A percentile compares a stretch with the other conserved stretches of the same genome.
Evolutionary conservation across 2,888 invertebrate genomes (phyloP).

Genomic region (Spatulosminthurus flaviceps): DNA sequence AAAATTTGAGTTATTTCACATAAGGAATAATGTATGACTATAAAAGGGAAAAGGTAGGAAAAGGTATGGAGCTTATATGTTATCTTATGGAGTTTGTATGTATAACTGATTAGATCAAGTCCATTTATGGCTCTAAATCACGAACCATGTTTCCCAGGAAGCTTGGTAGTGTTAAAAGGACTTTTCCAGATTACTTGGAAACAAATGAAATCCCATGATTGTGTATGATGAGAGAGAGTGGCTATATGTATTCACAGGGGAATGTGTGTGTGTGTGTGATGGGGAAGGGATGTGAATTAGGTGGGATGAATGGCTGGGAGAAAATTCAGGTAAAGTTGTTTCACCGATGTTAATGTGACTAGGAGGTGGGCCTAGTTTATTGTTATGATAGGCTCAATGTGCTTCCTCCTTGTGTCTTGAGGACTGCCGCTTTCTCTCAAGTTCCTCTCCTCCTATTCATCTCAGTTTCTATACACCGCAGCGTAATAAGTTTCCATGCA

Average conservation of each 20-base stretch:
- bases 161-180: neutral
- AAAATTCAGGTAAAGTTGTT: neutral
- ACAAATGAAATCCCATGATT: neutral
- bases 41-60: no score
- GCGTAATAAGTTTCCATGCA: neutral
- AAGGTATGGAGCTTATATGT: no score
- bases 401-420: constrained; percentile 3
- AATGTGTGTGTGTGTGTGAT: no score
- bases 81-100: neutral
- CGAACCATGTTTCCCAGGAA: neutral
- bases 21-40: no score
- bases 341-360: neutral
- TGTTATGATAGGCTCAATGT: constrained; percentile 9
- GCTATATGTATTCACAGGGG: neutral
- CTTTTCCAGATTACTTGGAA: neutral
- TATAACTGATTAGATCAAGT: neutral
- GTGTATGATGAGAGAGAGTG: neutral
- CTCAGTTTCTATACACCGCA: no score
- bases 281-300: neutral
- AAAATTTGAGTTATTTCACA: no score
- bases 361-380: neutral
- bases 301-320: neutral
- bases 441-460: no score
- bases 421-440: neutral
- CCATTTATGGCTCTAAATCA: neutral